Evolutionary conservation across 2,888 invertebrate species (phyloP).

Genomic region (Julus scandinavius): DNA sequence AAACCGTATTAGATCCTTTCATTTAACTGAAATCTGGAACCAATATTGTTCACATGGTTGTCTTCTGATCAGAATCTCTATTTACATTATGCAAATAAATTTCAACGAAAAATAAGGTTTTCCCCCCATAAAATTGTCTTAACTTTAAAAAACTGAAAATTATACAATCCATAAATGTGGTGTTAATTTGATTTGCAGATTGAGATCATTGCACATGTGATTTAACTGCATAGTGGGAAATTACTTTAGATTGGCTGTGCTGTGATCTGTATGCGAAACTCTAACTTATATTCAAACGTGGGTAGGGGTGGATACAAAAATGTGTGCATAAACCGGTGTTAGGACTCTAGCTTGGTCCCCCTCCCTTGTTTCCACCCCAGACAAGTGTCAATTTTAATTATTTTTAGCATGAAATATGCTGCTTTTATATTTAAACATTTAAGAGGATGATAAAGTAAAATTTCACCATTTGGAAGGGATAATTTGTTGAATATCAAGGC

Average conservation of each 20-base stretch:
- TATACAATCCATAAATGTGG: not conserved
- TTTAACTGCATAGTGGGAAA: no score
- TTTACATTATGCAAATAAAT: not conserved
- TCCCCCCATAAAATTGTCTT: not conserved
- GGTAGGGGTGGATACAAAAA: not conserved
- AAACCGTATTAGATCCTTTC: not conserved
- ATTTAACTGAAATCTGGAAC: not conserved
- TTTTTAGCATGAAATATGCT: not conserved
- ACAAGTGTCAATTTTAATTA: not conserved
- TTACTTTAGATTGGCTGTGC: no score
- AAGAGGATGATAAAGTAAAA: not conserved
- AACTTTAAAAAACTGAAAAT: not conserved
- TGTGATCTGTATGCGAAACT: no score
- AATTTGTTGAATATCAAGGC: not conserved
- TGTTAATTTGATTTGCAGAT: not conserved
- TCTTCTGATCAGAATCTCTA: not conserved
- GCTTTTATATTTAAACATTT: not conserved
- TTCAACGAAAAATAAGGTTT: no score
- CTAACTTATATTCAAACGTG: no score
- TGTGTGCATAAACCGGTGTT: no score
- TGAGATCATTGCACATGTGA: no score
- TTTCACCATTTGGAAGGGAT: not conserved
- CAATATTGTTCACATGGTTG: not conserved
- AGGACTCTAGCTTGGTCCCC: no score
- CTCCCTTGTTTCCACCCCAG: not conserved